Conservation (phyloP, 2,797 vertebrate species). For the Falco rusticolus region DNA sequence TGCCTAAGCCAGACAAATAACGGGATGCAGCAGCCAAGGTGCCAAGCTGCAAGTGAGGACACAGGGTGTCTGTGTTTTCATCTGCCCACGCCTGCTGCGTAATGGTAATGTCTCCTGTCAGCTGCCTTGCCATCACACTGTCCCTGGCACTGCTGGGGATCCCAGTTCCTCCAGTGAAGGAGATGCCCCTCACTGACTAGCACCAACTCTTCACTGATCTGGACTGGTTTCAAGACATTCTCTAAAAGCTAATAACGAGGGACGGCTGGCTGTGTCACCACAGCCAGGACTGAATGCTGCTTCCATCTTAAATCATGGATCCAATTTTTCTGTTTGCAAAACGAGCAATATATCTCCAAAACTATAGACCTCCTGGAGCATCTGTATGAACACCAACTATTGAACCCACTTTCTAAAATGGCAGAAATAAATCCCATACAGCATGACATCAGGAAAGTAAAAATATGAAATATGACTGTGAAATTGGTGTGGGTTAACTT, state of each 20-base stretch:
- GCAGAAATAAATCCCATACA: neutral
- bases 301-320: neutral
- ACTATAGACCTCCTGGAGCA: neutral
- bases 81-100: neutral
- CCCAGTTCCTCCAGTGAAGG: neutral
- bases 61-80: rapidly evolving
- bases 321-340: neutral
- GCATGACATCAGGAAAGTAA: neutral
- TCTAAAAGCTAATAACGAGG: neutral
- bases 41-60: neutral
- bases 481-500: neutral
- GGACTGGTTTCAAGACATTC: neutral
- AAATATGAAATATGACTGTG: neutral
- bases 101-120: neutral
- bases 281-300: neutral
- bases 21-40: rapidly evolving
- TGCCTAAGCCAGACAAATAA: neutral
- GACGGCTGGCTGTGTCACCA: neutral
- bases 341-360: neutral
- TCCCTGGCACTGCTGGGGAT: neutral
- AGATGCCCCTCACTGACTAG: neutral
- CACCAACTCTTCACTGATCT: neutral
- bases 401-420: neutral
- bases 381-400: neutral
- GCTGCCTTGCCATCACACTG: neutral